Conservation (phyloP, 2,797 vertebrate genomes). For the Coluber constrictor region DNA sequence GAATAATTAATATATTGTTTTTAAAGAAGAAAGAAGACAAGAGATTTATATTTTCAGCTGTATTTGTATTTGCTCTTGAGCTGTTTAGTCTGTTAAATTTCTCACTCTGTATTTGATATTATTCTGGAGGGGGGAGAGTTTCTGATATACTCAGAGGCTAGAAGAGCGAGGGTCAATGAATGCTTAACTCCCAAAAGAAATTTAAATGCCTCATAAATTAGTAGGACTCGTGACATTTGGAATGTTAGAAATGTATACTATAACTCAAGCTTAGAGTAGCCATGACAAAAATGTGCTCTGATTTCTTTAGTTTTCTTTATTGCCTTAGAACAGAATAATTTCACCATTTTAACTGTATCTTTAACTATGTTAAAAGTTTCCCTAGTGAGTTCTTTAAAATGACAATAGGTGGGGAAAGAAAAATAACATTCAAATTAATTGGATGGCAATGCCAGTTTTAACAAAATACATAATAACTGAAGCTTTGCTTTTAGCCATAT, state of each 20-base stretch:
- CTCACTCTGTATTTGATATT: not conserved
- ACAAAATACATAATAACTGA: not conserved
- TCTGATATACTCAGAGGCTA: not conserved
- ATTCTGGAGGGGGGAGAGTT: not conserved
- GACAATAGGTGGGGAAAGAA: not conserved
- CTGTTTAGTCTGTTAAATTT: not conserved
- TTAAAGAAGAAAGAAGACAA: not conserved
- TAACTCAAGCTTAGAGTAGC: not conserved
- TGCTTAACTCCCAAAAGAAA: not conserved
- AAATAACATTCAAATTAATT: not conserved
- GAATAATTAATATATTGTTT: not conserved
- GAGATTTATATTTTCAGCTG: not conserved
- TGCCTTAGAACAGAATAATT: not conserved
- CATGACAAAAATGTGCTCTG: not conserved
- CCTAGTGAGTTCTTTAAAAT: not conserved
- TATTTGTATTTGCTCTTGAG: not conserved
- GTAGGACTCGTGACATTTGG: not conserved
- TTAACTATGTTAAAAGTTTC: slow-evolving; percentile 1
- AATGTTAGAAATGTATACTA: slow-evolving; percentile 5
- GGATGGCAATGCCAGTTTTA: not conserved
- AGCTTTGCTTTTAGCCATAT: not conserved
- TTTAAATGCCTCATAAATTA: not conserved
- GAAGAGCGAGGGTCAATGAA: not conserved
- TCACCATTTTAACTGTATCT: not conserved
- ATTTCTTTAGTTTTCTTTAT: not conserved